phyloP scores from a whole-genome alignment of 2,797 vertebrate genomes.

The Crossoptilon crossoptilon region DNA sequence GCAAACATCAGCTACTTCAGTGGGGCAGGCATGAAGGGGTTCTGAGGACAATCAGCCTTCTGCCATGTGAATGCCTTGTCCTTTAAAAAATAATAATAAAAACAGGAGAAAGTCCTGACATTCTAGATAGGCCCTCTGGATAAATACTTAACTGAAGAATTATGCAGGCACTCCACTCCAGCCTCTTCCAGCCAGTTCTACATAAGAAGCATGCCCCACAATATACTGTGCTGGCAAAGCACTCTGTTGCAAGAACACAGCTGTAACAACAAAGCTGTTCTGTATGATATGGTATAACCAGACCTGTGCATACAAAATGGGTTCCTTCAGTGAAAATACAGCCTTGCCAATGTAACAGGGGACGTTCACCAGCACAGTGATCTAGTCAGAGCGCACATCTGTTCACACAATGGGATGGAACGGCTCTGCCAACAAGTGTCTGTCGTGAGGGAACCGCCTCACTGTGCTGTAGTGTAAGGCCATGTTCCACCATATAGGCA shows the following conservation, averaged over 20 bases:
- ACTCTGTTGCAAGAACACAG: neutral
- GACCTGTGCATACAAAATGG: neutral
- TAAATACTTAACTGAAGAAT: neutral
- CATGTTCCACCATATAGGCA: neutral
- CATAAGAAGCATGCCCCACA: neutral
- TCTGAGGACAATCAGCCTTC: neutral
- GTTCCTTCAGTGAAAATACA: neutral
- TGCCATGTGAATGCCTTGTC: neutral
- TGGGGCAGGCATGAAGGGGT: neutral
- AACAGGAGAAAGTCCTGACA: neutral
- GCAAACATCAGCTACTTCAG: constrained; percentile 19
- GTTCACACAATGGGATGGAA: constrained; percentile 41
- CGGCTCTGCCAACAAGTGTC: constrained; percentile 54
- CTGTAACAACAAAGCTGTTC: constrained; percentile 30
- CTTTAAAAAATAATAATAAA: neutral
- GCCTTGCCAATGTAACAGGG: neutral
- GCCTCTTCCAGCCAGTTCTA: constrained; percentile 16
- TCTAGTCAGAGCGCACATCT: constrained; percentile 42
- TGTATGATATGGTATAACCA: neutral
- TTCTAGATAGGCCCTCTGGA: neutral
- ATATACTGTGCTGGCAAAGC: neutral
- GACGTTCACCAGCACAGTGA: neutral
- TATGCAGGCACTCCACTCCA: neutral
- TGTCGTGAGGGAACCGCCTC: constrained; percentile 21
- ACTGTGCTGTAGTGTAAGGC: neutral